Conservation (phyloP, 2,113 vertebrate species). For the Nyctibius bracteatus region DNA sequence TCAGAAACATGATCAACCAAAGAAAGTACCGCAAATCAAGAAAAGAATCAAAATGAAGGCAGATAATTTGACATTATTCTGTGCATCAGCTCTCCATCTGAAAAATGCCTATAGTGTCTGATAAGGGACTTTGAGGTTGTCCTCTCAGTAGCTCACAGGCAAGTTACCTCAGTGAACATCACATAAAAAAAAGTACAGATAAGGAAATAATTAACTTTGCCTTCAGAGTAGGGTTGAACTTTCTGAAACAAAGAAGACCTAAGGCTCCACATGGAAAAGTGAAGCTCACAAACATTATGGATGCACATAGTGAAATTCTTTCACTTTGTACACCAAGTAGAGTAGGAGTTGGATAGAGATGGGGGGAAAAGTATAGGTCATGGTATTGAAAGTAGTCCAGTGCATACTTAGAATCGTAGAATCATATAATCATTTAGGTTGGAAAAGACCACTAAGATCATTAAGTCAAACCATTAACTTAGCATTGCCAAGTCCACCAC, state of each 20-base stretch:
- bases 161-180: neutral
- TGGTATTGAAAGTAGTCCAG: neutral
- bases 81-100: neutral
- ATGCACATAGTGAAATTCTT: neutral
- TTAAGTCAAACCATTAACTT: rapidly evolving
- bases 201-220: neutral
- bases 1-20: neutral
- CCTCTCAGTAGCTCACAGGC: neutral
- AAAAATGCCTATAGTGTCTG: neutral
- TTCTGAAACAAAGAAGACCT: neutral
- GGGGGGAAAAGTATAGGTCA: neutral
- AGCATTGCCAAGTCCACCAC: neutral
- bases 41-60: neutral
- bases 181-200: neutral
- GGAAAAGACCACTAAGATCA: neutral
- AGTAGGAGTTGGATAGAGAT: neutral
- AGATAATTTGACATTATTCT: neutral
- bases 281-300: neutral
- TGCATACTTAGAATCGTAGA: neutral
- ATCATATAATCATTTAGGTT: neutral
- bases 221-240: neutral
- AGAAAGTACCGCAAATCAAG: rapidly evolving
- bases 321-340: neutral
- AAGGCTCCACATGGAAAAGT: neutral
- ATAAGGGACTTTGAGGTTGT: neutral